These are phyloP conservation scores for Drosophila pseudoananassae DNA, from an alignment of 1,140 invertebrate genomes.

Conservation along the genomic window DNA sequence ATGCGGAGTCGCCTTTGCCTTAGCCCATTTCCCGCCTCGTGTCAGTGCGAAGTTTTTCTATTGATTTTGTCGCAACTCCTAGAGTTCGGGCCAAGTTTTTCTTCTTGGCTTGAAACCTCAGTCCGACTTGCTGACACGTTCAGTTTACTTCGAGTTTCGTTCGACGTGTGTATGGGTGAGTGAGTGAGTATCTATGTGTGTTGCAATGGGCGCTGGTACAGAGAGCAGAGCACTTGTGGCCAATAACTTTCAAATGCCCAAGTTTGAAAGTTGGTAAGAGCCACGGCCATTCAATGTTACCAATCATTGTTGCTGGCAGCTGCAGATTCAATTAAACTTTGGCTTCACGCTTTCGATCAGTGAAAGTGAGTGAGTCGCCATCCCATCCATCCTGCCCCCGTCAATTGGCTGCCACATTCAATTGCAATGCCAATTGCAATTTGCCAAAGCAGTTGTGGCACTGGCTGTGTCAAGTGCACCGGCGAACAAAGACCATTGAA, in stretches of 20 bases:
- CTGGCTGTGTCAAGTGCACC: constrained; percentile 66
- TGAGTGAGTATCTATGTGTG: constrained; percentile 8
- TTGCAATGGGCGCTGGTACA: constrained; percentile 15
- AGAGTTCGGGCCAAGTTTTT: constrained; percentile 43
- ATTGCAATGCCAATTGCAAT: constrained; percentile 38
- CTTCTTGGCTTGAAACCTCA: constrained; percentile 17
- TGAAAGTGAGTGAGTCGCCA: constrained; percentile 59
- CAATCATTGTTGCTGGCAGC: constrained; percentile 64
- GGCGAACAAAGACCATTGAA: constrained; percentile 53
- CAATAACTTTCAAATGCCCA: constrained; percentile 79
- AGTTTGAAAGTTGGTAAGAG: constrained; percentile 72
- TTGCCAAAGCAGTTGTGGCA: constrained; percentile 29
- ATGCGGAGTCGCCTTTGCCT: not conserved
- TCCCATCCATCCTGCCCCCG: constrained; percentile 24
- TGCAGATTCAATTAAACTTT: constrained; percentile 78
- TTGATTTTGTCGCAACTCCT: constrained; percentile 68
- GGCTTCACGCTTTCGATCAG: constrained; percentile 77
- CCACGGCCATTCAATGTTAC: constrained; percentile 62
- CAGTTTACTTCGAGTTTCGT: constrained; percentile 46
- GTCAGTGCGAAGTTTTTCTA: constrained; percentile 56
- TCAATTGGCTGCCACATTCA: constrained; percentile 43
- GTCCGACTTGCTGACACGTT: constrained; percentile 53
- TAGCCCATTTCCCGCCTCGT: constrained; percentile 2
- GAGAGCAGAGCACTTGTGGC: constrained; percentile 49
- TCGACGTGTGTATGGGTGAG: constrained; percentile 2